Conservation (phyloP, 2,797 vertebrate species). For the Paratrypauchen microcephalus region DNA sequence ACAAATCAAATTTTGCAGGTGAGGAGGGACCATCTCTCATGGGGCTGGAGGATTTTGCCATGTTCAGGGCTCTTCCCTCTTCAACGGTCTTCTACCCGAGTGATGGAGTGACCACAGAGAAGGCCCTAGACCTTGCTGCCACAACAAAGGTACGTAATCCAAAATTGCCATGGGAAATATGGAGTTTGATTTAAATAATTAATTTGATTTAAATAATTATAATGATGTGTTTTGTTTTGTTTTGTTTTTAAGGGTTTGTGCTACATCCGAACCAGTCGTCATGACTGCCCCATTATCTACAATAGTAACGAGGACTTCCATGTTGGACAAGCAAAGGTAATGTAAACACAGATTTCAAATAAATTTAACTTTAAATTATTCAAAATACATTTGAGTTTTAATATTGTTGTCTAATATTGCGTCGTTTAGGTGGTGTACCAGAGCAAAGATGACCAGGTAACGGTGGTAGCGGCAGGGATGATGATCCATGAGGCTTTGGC, state of each 20-base stretch:
- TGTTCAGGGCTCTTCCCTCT: slow-evolving; percentile 88
- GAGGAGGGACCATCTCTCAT: slow-evolving; percentile 95
- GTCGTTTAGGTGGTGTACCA: slow-evolving; percentile 85
- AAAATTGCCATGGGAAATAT: neutral
- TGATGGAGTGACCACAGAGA: slow-evolving; percentile 92
- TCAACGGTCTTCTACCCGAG: slow-evolving; percentile 93
- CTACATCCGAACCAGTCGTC: slow-evolving; percentile 93
- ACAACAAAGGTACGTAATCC: slow-evolving; percentile 85
- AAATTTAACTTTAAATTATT: neutral
- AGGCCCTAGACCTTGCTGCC: slow-evolving; percentile 92
- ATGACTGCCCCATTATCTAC: slow-evolving; percentile 88
- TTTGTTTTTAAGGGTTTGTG: slow-evolving; percentile 84
- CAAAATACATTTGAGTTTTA: neutral
- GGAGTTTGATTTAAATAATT: neutral
- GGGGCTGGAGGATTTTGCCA: slow-evolving; percentile 90
- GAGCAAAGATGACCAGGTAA: slow-evolving; percentile 92
- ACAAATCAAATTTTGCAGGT: slow-evolving; percentile 71
- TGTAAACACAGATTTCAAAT: slow-evolving; percentile 6
- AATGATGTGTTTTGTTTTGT: slow-evolving; percentile 4
- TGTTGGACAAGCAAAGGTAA: slow-evolving; percentile 92
- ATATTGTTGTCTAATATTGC: neutral
- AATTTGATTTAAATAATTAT: neutral
- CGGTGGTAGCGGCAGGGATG: slow-evolving; percentile 90
- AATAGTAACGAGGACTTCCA: slow-evolving; percentile 93
- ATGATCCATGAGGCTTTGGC: slow-evolving; percentile 91